phyloP scores from a whole-genome alignment of 2,113 vertebrate species.

The Pleuronectes platessa region DNA sequence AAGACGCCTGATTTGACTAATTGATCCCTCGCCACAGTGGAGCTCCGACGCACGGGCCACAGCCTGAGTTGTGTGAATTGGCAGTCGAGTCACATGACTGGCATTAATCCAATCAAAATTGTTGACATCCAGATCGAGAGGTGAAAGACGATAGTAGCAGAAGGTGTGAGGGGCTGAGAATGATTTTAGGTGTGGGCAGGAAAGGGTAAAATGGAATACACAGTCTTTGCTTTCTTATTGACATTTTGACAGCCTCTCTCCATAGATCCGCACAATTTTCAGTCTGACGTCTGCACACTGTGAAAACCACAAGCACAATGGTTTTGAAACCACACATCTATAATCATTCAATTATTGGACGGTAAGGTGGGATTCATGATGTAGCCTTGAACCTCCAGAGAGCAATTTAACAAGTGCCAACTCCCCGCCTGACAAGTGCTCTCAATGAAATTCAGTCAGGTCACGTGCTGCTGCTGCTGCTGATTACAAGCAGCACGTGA shows the following conservation, averaged over 20 bases:
- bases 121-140: constrained; percentile 81
- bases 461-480: constrained; percentile 72
- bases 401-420: constrained; percentile 77
- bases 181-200: constrained; percentile 23
- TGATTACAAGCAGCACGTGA: constrained; percentile 67
- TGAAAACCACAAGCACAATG: background rate
- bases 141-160: constrained; percentile 82
- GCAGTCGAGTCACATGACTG: constrained; percentile 58
- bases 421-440: constrained; percentile 64
- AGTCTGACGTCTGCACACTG: background rate
- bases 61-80: constrained; percentile 58
- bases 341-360: constrained; percentile 33
- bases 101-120: constrained; percentile 69
- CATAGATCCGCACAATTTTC: background rate
- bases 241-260: background rate
- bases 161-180: constrained; percentile 68
- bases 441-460: constrained; percentile 74
- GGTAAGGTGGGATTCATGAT: constrained; percentile 39
- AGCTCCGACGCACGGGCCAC: constrained; percentile 34
- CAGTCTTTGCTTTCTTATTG: background rate
- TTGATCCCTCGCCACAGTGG: constrained; percentile 72
- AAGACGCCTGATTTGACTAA: constrained; percentile 69
- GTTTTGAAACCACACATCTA: background rate
- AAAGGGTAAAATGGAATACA: constrained; percentile 7
- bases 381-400: constrained; percentile 67